These are phyloP conservation scores for Mylabris sibirica DNA, from an alignment of 2,888 invertebrate genomes.

Conservation along the genomic window DNA sequence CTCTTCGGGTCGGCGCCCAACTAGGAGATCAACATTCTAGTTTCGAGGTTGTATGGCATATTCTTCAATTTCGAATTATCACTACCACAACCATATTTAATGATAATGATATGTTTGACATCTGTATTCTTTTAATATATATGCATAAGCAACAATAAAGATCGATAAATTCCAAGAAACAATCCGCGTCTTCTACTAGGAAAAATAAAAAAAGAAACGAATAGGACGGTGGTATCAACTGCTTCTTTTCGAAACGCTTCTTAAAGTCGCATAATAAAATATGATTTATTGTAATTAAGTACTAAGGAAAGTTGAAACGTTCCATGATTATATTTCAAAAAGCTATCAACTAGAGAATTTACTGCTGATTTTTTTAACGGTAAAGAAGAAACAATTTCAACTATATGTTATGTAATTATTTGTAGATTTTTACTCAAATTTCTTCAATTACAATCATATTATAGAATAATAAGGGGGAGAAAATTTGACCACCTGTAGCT, in stretches of 20 bases:
- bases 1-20: conserved; percentile 40
- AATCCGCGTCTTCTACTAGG: background rate
- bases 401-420: background rate
- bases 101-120: background rate
- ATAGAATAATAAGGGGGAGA: background rate
- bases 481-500: conserved; percentile 28
- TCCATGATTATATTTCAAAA: conserved; percentile 7
- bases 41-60: conserved; percentile 1
- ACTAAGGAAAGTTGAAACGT: conserved; percentile 6
- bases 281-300: conserved; percentile 19
- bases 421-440: background rate
- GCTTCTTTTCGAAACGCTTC: background rate
- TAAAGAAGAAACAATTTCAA: background rate
- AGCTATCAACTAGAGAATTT: conserved; percentile 3
- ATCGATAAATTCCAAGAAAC: conserved; percentile 1
- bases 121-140: background rate
- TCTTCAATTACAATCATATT: background rate
- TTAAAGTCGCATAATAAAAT: conserved; percentile 7
- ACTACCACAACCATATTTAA: background rate
- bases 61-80: background rate
- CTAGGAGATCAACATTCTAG: conserved; percentile 2
- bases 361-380: conserved; percentile 9
- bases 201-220: background rate
- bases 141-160: background rate
- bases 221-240: too few species aligned